Percentiles rank a stretch among this genome's conserved stretches.
Evolutionary conservation across 2,888 invertebrate genomes (phyloP).

Genomic region (Aporophyla lueneburgensis): DNA sequence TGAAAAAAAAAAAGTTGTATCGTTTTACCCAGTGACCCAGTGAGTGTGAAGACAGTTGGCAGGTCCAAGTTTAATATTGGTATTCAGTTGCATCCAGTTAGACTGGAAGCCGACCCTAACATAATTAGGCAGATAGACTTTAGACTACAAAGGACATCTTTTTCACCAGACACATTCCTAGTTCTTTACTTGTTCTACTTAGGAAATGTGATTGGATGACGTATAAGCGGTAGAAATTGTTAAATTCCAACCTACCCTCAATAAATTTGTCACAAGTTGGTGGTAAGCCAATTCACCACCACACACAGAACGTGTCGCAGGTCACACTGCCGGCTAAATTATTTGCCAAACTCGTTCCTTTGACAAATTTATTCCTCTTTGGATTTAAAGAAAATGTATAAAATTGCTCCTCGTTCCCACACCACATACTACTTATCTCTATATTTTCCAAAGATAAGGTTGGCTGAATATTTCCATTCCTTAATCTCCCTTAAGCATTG

Average conservation of each 20-base stretch:
- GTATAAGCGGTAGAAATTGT: not conserved
- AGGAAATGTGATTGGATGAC: slow-evolving; percentile 18
- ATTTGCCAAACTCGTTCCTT: slow-evolving; percentile 56
- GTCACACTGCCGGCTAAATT: slow-evolving; percentile 50
- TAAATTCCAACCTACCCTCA: not conserved
- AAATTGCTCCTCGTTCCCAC: slow-evolving; percentile 41
- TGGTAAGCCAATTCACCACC: slow-evolving; percentile 31
- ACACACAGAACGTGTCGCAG: slow-evolving; percentile 35
- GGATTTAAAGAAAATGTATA: slow-evolving; percentile 55
- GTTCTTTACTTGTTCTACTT: slow-evolving; percentile 1
- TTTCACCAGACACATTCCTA: not conserved
- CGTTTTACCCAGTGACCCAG: too few relatives aligned
- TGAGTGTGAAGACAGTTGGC: too few relatives aligned
- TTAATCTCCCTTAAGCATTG: slow-evolving; percentile 62
- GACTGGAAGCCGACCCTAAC: too few relatives aligned
- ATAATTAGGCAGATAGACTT: not conserved
- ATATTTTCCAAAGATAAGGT: slow-evolving; percentile 53
- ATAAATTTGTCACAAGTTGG: slow-evolving; percentile 11
- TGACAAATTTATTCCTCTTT: slow-evolving; percentile 59
- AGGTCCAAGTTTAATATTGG: too few relatives aligned
- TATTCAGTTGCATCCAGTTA: too few relatives aligned
- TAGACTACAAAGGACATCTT: not conserved
- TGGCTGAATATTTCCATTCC: slow-evolving; percentile 49
- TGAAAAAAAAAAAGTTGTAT: too few relatives aligned
- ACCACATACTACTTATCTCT: slow-evolving; percentile 22